Base-by-base conservation (phyloP, 2,113 vertebrate species). In the Burhinus bistriatus region DNA sequence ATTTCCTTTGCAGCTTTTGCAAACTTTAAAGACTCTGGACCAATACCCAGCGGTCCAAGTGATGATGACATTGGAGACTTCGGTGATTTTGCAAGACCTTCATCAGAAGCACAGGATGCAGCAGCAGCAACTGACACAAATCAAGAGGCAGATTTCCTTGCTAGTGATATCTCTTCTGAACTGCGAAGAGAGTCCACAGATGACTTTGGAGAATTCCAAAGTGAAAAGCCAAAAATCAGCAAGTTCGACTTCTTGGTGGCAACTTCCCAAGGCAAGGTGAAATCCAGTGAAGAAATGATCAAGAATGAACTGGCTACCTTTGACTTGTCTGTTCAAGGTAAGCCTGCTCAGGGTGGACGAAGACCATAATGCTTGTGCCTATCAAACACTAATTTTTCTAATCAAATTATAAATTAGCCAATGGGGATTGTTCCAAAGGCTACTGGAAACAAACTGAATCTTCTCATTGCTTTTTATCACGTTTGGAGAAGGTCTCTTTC, bases 201-300 rank as follows among this genome's bases (percentile, higher is more conserved):
- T 49, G 99, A 99, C 87, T 99, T 99, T 10, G 99, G 99, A 15
- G 98, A 99, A 89, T 99, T 99, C 97, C 99, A 99, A 57, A 99
- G 98, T 1, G 99, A 99, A 95, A 99, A 99, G 83, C 99, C 99
- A 1, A 99, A 99, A 96, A 99, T 99, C 97, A 99, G 99, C 97
- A 99, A 99, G 97, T 99, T 99, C 64, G 99, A 99, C 98, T 99
- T 99, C 96, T 97, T 99, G 69, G 98, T 99, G 98, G 99, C 99
- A 8, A 99, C 98, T 52, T 96, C 99, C 40, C 99, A 99, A 94
- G 95, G 99, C 94, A 99, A 99, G 94, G 98, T 99, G 96, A 99
- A 99, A 90, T 99, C 99, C 83, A 99, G 99, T 9, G 99, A 99
- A 94, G 99, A 99, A 97, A 99, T 99, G 99, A 99, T 99, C 98